These are phyloP conservation scores for Anorthoa munda DNA, from an alignment of 2,888 invertebrate genomes.

Conservation along the genomic window DNA sequence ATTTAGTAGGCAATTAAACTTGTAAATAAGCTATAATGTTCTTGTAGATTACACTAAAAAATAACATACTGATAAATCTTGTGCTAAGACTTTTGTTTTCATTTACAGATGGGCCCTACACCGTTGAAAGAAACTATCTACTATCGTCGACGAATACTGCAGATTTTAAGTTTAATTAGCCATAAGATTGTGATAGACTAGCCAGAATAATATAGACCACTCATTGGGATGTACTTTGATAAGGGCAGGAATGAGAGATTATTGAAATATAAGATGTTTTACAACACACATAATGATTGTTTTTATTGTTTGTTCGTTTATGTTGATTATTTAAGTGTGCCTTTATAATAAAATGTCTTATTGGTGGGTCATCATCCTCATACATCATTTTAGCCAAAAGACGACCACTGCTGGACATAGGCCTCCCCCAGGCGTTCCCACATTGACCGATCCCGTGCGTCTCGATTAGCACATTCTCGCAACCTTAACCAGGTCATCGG, in stretches of 20 bases:
- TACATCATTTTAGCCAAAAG: no score
- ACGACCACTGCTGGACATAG: no score
- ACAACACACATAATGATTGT: neutral
- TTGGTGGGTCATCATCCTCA: no score
- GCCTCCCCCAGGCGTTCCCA: no score
- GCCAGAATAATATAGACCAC: neutral
- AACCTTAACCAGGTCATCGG: no score
- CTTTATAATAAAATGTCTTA: no score
- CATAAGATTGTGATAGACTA: neutral
- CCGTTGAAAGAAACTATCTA: slow-evolving; percentile 41
- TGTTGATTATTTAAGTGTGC: neutral
- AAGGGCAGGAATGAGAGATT: neutral
- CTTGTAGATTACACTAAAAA: neutral
- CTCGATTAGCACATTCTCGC: no score
- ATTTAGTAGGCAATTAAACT: neutral
- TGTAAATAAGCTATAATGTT: neutral
- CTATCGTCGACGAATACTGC: slow-evolving; percentile 9
- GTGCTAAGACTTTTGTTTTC: neutral
- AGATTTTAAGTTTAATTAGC: slow-evolving; percentile 33
- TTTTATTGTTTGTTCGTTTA: neutral
- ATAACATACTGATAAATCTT: neutral
- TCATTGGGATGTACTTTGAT: neutral
- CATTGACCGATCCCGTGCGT: no score
- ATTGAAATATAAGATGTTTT: neutral
- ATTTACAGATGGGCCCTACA: slow-evolving; percentile 43